Evolutionary conservation across 2,888 invertebrate genomes (phyloP).

Genomic region (Watsonalla cultraria): DNA sequence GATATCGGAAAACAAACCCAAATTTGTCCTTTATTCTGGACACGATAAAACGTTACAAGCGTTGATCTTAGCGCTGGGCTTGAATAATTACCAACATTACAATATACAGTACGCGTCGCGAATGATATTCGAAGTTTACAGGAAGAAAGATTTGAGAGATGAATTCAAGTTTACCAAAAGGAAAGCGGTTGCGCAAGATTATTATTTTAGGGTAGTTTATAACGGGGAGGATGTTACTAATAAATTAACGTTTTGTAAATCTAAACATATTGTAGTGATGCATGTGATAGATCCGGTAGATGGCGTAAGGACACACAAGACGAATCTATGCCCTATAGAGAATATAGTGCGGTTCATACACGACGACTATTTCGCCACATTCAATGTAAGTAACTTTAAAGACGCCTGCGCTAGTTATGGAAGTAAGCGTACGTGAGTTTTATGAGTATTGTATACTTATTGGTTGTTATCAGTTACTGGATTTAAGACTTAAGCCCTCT

Average conservation of each 20-base stretch:
- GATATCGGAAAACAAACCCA: constrained; percentile 86
- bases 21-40: constrained; percentile 90
- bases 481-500: too few relatives aligned
- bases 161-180: constrained; percentile 75
- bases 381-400: constrained; percentile 93
- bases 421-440: constrained; percentile 33
- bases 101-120: constrained; percentile 92
- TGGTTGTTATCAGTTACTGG: too few relatives aligned
- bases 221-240: constrained; percentile 93
- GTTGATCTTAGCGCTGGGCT: constrained; percentile 87
- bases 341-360: constrained; percentile 92
- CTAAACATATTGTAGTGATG: constrained; percentile 73
- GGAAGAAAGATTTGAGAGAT: constrained; percentile 75
- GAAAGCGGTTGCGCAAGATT: constrained; percentile 81
- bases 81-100: constrained; percentile 80
- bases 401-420: constrained; percentile 84
- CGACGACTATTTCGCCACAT: constrained; percentile 89
- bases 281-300: constrained; percentile 59
- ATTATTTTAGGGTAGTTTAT: constrained; percentile 89
- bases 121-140: constrained; percentile 92
- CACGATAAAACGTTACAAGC: constrained; percentile 95
- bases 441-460: too few relatives aligned
- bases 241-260: constrained; percentile 88
- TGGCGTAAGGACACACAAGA: constrained; percentile 48
- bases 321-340: constrained; percentile 90